phyloP scores from a whole-genome alignment of 1,140 invertebrate genomes.

The Macrotrachela quadricornifera region DNA sequence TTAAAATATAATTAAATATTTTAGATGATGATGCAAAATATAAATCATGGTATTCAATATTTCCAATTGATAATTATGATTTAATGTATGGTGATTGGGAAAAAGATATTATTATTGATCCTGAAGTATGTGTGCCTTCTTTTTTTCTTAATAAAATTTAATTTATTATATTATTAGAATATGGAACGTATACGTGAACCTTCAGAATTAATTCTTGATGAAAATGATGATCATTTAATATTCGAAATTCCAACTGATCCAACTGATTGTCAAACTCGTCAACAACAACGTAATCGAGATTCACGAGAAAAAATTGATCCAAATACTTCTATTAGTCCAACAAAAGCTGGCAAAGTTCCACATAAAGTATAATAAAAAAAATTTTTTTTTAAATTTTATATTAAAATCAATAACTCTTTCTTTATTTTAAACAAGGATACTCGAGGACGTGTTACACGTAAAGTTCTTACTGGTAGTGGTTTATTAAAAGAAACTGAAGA shows the following conservation, averaged over 20 bases:
- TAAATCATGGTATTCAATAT: conserved; percentile 82
- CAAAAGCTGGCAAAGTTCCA: background rate
- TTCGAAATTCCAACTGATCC: conserved; percentile 51
- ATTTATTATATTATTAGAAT: conserved; percentile 23
- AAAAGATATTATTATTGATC: conserved; percentile 89
- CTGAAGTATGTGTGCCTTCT: conserved; percentile 32
- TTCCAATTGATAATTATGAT: conserved; percentile 89
- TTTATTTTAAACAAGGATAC: no score
- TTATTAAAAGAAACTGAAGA: background rate
- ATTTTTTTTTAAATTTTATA: no score
- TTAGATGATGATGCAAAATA: conserved; percentile 8
- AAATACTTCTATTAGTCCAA: background rate
- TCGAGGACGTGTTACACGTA: no score
- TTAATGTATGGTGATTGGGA: conserved; percentile 86
- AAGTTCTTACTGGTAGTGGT: no score
- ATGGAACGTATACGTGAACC: conserved; percentile 73
- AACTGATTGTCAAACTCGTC: conserved; percentile 44
- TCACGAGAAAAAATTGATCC: conserved; percentile 70
- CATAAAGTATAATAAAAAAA: background rate
- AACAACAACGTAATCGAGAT: conserved; percentile 78
- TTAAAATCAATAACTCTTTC: no score
- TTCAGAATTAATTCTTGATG: conserved; percentile 77
- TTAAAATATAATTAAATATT: conserved; percentile 34
- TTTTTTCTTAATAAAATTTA: conserved; percentile 18
- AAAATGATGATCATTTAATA: conserved; percentile 94